phyloP scores from a whole-genome alignment of 2,113 vertebrate species.

The Rhinopithecus roxellana region DNA sequence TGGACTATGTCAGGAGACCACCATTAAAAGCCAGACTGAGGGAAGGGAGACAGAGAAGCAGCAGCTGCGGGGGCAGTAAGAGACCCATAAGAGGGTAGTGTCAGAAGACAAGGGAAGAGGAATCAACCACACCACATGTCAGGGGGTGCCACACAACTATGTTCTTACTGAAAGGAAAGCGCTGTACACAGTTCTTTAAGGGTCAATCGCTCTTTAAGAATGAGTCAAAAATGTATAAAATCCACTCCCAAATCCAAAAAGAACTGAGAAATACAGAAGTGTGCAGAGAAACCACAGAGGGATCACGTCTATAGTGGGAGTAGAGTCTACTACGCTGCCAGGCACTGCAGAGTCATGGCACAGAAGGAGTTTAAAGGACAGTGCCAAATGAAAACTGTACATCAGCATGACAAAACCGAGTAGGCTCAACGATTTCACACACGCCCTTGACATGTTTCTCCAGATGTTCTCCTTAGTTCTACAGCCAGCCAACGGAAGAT shows the following conservation, averaged over 20 bases:
- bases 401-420: not conserved
- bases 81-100: not conserved
- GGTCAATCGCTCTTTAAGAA: not conserved
- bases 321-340: not conserved
- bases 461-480: not conserved
- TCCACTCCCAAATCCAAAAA: not conserved
- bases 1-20: not conserved
- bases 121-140: fast-evolving
- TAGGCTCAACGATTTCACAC: not conserved
- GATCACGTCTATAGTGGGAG: not conserved
- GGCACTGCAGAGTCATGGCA: not conserved
- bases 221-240: not conserved
- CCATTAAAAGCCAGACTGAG: not conserved
- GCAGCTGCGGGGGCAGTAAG: fast-evolving
- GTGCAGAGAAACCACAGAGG: not conserved
- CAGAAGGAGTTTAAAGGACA: not conserved
- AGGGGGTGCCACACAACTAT: too few species aligned
- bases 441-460: not conserved
- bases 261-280: not conserved
- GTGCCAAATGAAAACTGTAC: not conserved
- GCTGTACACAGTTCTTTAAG: not conserved
- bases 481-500: not conserved
- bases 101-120: not conserved
- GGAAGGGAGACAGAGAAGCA: not conserved
- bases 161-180: not conserved